Percentiles rank a stretch among this genome's conserved stretches.
Evolutionary conservation across 2,797 vertebrate species (phyloP).

Genomic region (Catostomus latipinnis): DNA sequence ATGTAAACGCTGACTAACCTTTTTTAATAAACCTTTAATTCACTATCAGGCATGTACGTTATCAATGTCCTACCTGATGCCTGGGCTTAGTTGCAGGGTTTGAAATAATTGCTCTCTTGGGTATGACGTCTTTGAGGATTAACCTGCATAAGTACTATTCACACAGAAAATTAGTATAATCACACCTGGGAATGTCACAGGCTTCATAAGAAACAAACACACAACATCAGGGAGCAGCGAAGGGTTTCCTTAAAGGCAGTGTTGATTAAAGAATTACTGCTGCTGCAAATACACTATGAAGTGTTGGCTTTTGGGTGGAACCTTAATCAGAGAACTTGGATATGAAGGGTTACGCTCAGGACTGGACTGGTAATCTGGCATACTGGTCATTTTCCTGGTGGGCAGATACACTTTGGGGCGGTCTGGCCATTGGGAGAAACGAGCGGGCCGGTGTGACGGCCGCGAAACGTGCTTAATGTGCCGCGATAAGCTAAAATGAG

Average conservation of each 20-base stretch:
- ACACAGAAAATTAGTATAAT: neutral
- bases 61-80: neutral
- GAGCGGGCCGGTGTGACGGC: no score
- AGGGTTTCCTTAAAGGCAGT: no score
- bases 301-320: neutral
- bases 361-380: no score
- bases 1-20: no score
- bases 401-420: no score
- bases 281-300: neutral
- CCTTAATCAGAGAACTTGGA: neutral
- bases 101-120: conserved; percentile 8
- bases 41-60: no score
- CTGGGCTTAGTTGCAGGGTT: neutral
- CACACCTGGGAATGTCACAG: neutral
- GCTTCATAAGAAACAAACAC: conserved; percentile 2
- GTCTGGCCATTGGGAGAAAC: no score
- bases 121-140: neutral
- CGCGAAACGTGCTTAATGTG: no score
- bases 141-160: neutral
- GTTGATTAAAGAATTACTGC: no score
- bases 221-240: neutral
- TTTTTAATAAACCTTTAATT: no score
- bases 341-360: neutral
- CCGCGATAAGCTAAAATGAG: no score
- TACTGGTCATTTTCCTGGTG: no score